These are phyloP conservation scores for Saccopteryx leptura DNA, from an alignment of 2,113 vertebrate genomes.

Conservation along the genomic window DNA sequence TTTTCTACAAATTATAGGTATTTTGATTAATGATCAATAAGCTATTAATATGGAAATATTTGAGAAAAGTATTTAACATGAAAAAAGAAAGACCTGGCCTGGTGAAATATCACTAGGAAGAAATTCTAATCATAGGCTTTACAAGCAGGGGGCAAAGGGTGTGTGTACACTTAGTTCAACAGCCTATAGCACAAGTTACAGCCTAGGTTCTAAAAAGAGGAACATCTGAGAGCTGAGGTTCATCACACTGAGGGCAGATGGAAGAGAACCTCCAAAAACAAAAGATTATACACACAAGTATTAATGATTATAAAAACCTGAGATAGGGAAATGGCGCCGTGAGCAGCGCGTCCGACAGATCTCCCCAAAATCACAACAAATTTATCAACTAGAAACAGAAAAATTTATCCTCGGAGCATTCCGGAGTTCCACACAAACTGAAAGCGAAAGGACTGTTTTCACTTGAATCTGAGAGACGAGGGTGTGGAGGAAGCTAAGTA, in stretches of 20 bases:
- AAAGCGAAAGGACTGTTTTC: too few species aligned
- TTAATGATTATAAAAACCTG: background rate
- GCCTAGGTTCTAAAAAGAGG: background rate
- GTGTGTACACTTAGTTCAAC: background rate
- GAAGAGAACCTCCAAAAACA: background rate
- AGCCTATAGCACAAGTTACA: background rate
- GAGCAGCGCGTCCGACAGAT: too few species aligned
- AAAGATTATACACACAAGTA: background rate
- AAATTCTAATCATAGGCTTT: slow-evolving; percentile 30
- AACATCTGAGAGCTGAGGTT: background rate
- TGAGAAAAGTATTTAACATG: background rate
- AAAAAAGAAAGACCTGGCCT: background rate
- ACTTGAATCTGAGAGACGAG: too few species aligned
- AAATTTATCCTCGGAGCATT: too few species aligned
- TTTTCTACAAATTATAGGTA: slow-evolving; percentile 35
- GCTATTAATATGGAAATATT: slow-evolving; percentile 25
- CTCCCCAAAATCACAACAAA: too few species aligned
- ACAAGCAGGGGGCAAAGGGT: background rate
- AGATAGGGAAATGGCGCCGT: too few species aligned
- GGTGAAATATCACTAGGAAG: slow-evolving; percentile 22
- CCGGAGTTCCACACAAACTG: too few species aligned
- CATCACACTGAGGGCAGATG: background rate
- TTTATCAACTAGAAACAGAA: too few species aligned
- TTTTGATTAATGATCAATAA: slow-evolving; percentile 33
- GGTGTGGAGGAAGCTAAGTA: too few species aligned